These are phyloP conservation scores for Habropoda laboriosa DNA, from an alignment of 1,140 invertebrate species.

Conservation along the genomic window DNA sequence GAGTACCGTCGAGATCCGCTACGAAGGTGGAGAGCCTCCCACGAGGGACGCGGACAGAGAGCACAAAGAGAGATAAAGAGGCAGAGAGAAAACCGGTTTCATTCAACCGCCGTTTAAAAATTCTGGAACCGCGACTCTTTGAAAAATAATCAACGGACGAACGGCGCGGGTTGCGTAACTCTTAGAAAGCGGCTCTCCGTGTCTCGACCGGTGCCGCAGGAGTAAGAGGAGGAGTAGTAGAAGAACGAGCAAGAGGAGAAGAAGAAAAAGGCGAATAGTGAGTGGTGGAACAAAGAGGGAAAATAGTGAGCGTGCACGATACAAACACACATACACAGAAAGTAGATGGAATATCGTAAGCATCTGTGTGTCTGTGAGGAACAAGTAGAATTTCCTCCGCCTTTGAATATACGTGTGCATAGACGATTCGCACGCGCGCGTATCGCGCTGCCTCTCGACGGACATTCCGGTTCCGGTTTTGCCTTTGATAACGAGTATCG, in stretches of 20 bases:
- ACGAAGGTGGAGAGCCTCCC: conserved; percentile 54
- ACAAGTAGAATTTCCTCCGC: conserved; percentile 58
- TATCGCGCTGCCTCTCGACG: conserved; percentile 40
- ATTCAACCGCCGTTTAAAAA: conserved; percentile 76
- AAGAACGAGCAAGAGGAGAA: conserved; percentile 31
- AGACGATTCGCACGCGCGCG: not conserved
- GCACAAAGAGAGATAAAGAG: conserved; percentile 21
- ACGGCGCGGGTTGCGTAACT: conserved; percentile 71
- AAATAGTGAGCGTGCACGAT: conserved; percentile 36
- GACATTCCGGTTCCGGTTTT: conserved; percentile 58
- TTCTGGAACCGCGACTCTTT: conserved; percentile 70
- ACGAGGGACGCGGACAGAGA: conserved; percentile 23
- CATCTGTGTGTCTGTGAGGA: conserved; percentile 40
- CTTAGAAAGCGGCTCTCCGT: conserved; percentile 71
- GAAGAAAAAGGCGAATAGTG: conserved; percentile 6
- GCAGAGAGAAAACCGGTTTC: conserved; percentile 72
- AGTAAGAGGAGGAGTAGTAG: conserved; percentile 33
- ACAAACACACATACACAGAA: no score
- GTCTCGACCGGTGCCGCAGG: conserved; percentile 25
- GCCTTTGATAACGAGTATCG: conserved; percentile 68
- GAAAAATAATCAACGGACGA: conserved; percentile 77
- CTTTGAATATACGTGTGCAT: conserved; percentile 52
- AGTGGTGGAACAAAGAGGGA: conserved; percentile 19
- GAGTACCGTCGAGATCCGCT: conserved; percentile 44
- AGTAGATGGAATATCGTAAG: conserved; percentile 60